Base-by-base conservation (phyloP, 2,888 invertebrate genomes). In the Iselma pallidipennis region DNA sequence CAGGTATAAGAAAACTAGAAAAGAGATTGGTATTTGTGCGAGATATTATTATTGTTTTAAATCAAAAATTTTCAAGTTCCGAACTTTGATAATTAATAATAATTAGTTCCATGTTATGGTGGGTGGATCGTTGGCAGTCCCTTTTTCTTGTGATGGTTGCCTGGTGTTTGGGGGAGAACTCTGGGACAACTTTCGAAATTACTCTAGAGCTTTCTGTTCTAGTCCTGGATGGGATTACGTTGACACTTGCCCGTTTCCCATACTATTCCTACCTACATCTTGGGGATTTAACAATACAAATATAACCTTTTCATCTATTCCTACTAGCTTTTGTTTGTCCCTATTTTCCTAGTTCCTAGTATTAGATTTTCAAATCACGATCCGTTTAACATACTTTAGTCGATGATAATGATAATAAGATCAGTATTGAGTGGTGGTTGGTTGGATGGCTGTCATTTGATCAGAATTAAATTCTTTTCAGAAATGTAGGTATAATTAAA, bases 1-100 rank as follows among this genome's bases (percentile, higher is more conserved):
- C n/a, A n/a, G n/a, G n/a, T n/a, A n/a, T n/a, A n/a, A 58, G 57
- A 63, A 59, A 62, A 57, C 37, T 57, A 23, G 52, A 54, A 25
- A 51, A 48, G 31, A 29, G 49, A n/a, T 19, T n/a, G 23, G 19
- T 10, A 7, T 49, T 10, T 25, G 1, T 16, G 1, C 1, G 12
- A 5, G 12, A 29, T 51, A 25, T 50, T 50, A 26, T 50, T 26
- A 50, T n/a, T n/a, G n/a, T n/a, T n/a, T n/a, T n/a, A n/a, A n/a
- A n/a, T n/a, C n/a, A n/a, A n/a, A n/a, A n/a, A n/a, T n/a, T n/a
- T n/a, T n/a, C n/a, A n/a, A n/a, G n/a, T 37, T 37, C 16, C 6
- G 28, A 51, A 51, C 29, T 51, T 51, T 51, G 28, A 51, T 51
- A 51, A 51, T 51, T 51, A 19, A 51, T 16, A n/a, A 26, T 19